Base-by-base conservation (phyloP, 2,113 vertebrate species). In the Gymnobelideus leadbeateri region DNA sequence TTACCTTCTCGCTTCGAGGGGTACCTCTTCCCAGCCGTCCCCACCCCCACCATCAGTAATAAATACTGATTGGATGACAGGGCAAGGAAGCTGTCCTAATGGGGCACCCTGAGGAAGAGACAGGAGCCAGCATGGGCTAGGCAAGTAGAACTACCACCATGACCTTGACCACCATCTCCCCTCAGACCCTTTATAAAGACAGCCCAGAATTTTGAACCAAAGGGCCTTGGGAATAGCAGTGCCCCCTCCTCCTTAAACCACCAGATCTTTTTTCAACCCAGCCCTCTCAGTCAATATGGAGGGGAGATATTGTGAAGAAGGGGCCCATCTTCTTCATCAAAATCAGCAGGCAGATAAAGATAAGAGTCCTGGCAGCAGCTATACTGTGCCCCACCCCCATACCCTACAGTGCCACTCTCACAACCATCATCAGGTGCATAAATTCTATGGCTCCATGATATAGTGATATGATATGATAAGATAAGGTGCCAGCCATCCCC, bases 1-100 rank as follows among this genome's bases (percentile, higher is more conserved):
- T 95, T 91, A 28, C 49, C 53, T 96, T 92, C 84, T 94, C 14
- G 0, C 94, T 91, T 50, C 54, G 50, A 96, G 47, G 46, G 84
- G 93, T 51, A 46, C 21, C 28, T 84, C 57, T 21, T 0, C 0
- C 10, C 0, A 43, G n/a, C 1, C 9, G 19, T 84, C 68, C n/a
- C n/a, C 14, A 77, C 1, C 16, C 6, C n/a, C 7, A n/a, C 37
- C 16, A 8, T 43, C 68, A 84, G n/a, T 43, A 84, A 84, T 84
- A 43, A 84, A 84, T 84, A n/a, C 16, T 84, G n/a, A 84, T 43
- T 84, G 68, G 68, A 84, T 43, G 43, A 23, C 37, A 23, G n/a
- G n/a, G 19, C n/a, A 43, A n/a, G n/a, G n/a, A 84, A 43, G 2
- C 2, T 19, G 23, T 37, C 37, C 68, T 43, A 43, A 84, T 84